Conservation (phyloP, 2,888 invertebrate genomes). For the Palloptera scutellata region DNA sequence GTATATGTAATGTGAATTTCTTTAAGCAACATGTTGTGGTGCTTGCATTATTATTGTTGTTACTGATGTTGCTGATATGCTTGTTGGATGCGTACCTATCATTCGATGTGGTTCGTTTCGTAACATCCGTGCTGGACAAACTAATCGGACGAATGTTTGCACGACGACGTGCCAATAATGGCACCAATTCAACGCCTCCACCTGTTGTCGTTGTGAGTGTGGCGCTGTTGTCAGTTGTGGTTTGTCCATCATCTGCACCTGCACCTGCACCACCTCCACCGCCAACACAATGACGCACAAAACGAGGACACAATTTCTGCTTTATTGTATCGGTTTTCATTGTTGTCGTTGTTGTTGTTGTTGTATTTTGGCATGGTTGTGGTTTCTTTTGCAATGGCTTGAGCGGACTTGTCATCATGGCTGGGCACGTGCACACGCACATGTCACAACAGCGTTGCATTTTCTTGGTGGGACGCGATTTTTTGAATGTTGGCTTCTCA, state of each 20-base stretch:
- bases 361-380: slow-evolving; percentile 25
- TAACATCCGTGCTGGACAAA: slow-evolving; percentile 68
- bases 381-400: slow-evolving; percentile 30
- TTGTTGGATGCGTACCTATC: slow-evolving; percentile 62
- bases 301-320: slow-evolving; percentile 51
- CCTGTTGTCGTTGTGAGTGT: slow-evolving; percentile 53
- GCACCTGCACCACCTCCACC: slow-evolving; percentile 12
- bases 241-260: slow-evolving; percentile 21
- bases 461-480: slow-evolving; percentile 50
- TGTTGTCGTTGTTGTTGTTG: slow-evolving; percentile 18
- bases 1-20: slow-evolving; percentile 64
- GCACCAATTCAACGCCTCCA: slow-evolving; percentile 80
- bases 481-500: slow-evolving; percentile 57
- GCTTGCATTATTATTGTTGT: slow-evolving; percentile 31
- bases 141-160: slow-evolving; percentile 67
- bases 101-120: slow-evolving; percentile 62
- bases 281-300: slow-evolving; percentile 35
- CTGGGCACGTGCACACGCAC: slow-evolving; percentile 60
- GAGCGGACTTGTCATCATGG: slow-evolving; percentile 42
- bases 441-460: slow-evolving; percentile 56
- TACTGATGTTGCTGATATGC: slow-evolving; percentile 34
- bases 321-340: slow-evolving; percentile 41
- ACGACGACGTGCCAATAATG: slow-evolving; percentile 75
- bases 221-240: slow-evolving; percentile 39
- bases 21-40: slow-evolving; percentile 60